phyloP scores from a whole-genome alignment of 1,140 invertebrate species.

The Theocolax elegans region DNA sequence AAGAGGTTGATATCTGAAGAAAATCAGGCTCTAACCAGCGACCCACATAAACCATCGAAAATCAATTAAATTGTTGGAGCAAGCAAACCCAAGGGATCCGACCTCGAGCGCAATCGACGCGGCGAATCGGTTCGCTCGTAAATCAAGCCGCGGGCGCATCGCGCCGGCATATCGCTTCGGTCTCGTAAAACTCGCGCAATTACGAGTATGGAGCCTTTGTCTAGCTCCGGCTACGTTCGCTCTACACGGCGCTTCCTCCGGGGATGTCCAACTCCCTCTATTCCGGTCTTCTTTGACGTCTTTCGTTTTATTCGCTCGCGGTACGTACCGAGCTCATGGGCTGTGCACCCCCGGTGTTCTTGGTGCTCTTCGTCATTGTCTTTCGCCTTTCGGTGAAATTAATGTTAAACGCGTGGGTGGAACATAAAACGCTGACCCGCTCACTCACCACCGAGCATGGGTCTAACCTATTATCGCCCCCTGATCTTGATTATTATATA shows the following conservation, averaged over 20 bases:
- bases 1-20: too few species aligned
- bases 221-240: background rate
- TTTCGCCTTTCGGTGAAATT: background rate
- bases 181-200: background rate
- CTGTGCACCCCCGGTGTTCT: background rate
- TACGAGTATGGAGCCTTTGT: background rate
- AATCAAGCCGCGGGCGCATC: slow-evolving; percentile 5
- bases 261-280: too few species aligned
- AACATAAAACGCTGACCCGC: too few species aligned
- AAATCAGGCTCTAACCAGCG: too few species aligned
- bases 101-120: too few species aligned
- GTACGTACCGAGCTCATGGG: too few species aligned
- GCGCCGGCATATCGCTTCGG: background rate
- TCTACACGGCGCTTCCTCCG: background rate
- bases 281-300: too few species aligned
- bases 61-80: background rate
- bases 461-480: background rate
- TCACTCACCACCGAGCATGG: background rate
- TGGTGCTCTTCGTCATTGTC: slow-evolving; percentile 10
- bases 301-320: too few species aligned
- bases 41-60: background rate
- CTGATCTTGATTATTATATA: too few species aligned
- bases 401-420: slow-evolving; percentile 7
- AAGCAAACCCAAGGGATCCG: too few species aligned
- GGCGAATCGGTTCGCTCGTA: too few species aligned